These are phyloP conservation scores for Nibea coibor DNA, from an alignment of 2,113 vertebrate species.

Conservation along the genomic window DNA sequence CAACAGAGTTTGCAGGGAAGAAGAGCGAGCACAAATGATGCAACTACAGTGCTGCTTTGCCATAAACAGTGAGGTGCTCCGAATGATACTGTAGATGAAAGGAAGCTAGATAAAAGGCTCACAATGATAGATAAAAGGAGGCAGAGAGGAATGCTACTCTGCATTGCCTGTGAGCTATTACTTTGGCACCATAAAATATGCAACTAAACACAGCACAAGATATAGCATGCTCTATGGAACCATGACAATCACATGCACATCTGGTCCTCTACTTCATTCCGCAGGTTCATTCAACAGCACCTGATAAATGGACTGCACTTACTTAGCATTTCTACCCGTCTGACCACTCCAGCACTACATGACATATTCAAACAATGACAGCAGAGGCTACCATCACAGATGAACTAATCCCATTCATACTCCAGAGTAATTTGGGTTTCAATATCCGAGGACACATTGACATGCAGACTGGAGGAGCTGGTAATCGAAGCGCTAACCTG, in stretches of 20 bases:
- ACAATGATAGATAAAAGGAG: slow-evolving; percentile 29
- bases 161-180: slow-evolving; percentile 26
- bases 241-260: slow-evolving; percentile 11
- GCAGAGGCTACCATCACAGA: too few species aligned
- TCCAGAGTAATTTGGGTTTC: too few species aligned
- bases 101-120: not conserved
- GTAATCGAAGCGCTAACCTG: too few species aligned
- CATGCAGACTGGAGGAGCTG: too few species aligned
- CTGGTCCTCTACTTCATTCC: not conserved
- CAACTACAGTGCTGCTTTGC: slow-evolving; percentile 8
- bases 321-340: too few species aligned
- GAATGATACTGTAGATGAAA: not conserved
- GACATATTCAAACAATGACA: too few species aligned
- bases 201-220: slow-evolving; percentile 46
- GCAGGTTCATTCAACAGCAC: not conserved
- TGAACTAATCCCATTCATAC: too few species aligned
- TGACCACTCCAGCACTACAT: too few species aligned
- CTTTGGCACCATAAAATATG: slow-evolving; percentile 26
- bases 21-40: slow-evolving; percentile 14
- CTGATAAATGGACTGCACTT: too few species aligned
- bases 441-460: too few species aligned
- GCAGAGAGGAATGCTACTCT: not conserved
- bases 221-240: slow-evolving; percentile 35
- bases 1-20: not conserved
- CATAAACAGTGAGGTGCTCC: not conserved